Base-by-base conservation (phyloP, 2,797 vertebrate genomes). In the Myiotriccus ornatus region DNA sequence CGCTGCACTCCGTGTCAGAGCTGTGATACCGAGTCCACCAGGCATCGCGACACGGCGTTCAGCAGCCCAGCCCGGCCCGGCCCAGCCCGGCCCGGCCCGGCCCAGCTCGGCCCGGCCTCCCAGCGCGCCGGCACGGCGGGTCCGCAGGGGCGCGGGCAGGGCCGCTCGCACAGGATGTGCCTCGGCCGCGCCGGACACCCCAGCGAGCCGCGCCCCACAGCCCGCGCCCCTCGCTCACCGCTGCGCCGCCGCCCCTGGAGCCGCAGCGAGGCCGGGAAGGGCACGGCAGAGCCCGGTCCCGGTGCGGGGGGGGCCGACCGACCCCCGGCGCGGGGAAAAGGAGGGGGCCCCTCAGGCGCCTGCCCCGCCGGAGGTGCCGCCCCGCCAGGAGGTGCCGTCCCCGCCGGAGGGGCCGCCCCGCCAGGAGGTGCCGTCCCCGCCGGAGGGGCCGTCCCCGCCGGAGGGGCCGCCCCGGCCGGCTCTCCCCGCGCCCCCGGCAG, bases 11-110 rank as follows among this genome's bases (percentile, higher is more conserved):
- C 14, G 13, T 22, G 27, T 43, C 60, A 32, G 28, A 32, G 39
- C 20, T 30, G 25, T 0, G 22, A 17, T 1, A 25, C 35, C 12
- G 2, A 37, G 35, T 2, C 32, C 23, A 1, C 4, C 10, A 28
- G 30, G 28, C 53, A 32, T 8, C 49, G 1, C 0, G 14, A 5
- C n/a, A 25, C 6, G 37, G 12, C 8, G 5, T 13, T 43, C 8
- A 4, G 20, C 9, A n/a, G 16, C 1, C 1, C 37, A 14, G 57
- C 37, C 22, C 41, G 4, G 60, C 19, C 37, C 27, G 7, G 57
- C 34, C 34, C n/a, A 7, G n/a, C n/a, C 22, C 22, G 2, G 55
- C 14, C 20, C 21, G 1, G 55, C 50, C 30, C 30, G 10, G 27
- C 52, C n/a, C n/a, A n/a, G n/a, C n/a, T n/a, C 50, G 12, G 28